phyloP scores from a whole-genome alignment of 2,888 invertebrate species.

The Amaurobius ferox region DNA sequence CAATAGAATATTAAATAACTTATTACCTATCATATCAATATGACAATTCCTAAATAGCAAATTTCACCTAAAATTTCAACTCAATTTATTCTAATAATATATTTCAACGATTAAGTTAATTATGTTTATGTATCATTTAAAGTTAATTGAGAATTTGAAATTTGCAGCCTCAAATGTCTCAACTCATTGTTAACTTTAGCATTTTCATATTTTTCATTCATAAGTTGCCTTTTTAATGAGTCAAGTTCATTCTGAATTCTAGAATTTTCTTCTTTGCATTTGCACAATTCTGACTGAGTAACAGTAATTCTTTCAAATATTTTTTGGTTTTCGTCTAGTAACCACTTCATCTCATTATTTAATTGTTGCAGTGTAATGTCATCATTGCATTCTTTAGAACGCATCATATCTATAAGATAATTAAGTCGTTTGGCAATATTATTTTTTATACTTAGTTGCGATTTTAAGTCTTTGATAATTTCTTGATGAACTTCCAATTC shows the following conservation, averaged over 20 bases:
- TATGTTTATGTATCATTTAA: background rate
- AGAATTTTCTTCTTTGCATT: conserved; percentile 45
- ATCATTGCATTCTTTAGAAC: conserved; percentile 35
- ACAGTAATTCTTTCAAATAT: conserved; percentile 25
- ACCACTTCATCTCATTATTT: conserved; percentile 40
- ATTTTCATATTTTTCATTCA: conserved; percentile 47
- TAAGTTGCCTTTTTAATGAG: conserved; percentile 30
- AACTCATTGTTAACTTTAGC: conserved; percentile 53
- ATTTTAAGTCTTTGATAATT: conserved; percentile 22
- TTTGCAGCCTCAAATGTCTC: conserved; percentile 41
- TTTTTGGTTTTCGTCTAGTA: conserved; percentile 41
- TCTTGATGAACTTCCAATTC: conserved; percentile 20
- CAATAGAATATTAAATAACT: too few relatives aligned
- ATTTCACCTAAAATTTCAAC: too few relatives aligned
- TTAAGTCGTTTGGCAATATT: conserved; percentile 28
- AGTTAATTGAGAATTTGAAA: conserved; percentile 24
- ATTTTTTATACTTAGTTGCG: conserved; percentile 30
- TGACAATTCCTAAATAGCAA: too few relatives aligned
- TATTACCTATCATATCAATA: too few relatives aligned
- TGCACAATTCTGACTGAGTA: conserved; percentile 35
- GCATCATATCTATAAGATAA: conserved; percentile 39
- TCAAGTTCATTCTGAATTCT: conserved; percentile 40
- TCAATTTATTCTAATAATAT: too few relatives aligned
- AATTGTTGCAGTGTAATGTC: conserved; percentile 44
- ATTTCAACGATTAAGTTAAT: too few relatives aligned